Conservation (phyloP, 2,113 vertebrate species). For the Empidonax alnorum region DNA sequence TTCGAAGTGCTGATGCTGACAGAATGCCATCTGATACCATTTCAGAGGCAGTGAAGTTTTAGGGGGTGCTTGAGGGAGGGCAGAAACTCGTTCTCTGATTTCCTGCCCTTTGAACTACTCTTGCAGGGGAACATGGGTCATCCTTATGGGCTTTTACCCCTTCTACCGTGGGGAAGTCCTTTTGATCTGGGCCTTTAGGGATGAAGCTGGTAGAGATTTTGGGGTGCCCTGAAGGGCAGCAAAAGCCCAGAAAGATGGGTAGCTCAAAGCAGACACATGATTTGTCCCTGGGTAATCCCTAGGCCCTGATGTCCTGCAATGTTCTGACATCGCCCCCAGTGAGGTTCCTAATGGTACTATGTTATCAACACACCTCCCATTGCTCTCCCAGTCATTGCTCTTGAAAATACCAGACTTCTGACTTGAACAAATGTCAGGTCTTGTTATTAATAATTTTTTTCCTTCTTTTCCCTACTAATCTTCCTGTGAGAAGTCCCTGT, state of each 20-base stretch:
- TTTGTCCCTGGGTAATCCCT: neutral
- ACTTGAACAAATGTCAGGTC: neutral
- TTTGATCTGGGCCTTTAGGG: accelerated
- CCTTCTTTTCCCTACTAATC: neutral
- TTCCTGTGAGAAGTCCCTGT: neutral
- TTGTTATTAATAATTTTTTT: neutral
- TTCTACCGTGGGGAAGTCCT: neutral
- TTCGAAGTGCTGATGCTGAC: neutral
- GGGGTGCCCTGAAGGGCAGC: neutral
- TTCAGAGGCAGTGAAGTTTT: neutral
- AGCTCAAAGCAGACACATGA: neutral
- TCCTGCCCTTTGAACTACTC: neutral
- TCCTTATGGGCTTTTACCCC: neutral
- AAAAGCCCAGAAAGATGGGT: neutral
- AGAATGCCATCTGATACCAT: neutral
- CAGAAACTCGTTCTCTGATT: neutral
- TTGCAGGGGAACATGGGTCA: neutral
- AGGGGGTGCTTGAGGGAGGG: neutral
- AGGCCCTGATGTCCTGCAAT: neutral
- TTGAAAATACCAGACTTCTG: neutral
- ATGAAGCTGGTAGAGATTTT: neutral
- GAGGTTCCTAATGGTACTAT: neutral
- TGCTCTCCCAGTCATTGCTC: neutral
- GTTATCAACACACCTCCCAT: neutral
- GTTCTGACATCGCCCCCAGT: accelerated